Evolutionary conservation across 2,888 invertebrate genomes (phyloP), one percentile per base, ranked within the genome.

Genomic region (Mesorhabditis belari): DNA sequence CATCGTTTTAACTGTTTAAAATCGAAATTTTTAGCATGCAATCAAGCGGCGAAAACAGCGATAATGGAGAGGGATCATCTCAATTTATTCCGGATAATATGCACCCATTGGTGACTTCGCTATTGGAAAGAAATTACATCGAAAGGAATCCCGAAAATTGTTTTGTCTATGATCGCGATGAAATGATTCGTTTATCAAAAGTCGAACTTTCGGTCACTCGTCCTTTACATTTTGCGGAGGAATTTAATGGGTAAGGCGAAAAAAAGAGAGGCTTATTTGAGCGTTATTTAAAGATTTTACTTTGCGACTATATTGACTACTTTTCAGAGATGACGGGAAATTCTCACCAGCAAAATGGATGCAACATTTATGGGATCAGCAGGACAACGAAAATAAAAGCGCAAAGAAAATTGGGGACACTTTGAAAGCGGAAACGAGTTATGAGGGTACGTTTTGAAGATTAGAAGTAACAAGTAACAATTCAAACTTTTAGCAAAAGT

Each of bases 281-380:
- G 51, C 23, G 23, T 23, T 51, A 19, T 51, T 12, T 25, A 21
- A 26, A 26, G 24, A 9, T 25, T 9, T 9, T 54, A 12, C 19
- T 54, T 54, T 17, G 23, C 17, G n/a, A n/a, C n/a, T n/a, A n/a
- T n/a, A n/a, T n/a, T n/a, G n/a, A n/a, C n/a, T 26, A 23, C 17
- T 50, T 64, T 75, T 55, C 58, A 76, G 77, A 24, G 77, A 77
- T 2, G 74, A 76, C 55, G 74, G 75, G 0, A 68, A 70, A 50
- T 77, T 77, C 59, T 76, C 76, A 9, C 77, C 76, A 24, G 65
- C 67, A 58, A 75, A 76, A 61, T 76, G 76, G 76, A 62, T 77
- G 25, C 71, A 75, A 59, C 64, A 75, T 58, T 59, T 67, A 19
- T 77, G 76, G 77, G 71, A 70, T 49, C 62, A 71, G 21, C 76